Evolutionary conservation across 2,888 invertebrate species (phyloP).

Genomic region (Bombyx huttoni): DNA sequence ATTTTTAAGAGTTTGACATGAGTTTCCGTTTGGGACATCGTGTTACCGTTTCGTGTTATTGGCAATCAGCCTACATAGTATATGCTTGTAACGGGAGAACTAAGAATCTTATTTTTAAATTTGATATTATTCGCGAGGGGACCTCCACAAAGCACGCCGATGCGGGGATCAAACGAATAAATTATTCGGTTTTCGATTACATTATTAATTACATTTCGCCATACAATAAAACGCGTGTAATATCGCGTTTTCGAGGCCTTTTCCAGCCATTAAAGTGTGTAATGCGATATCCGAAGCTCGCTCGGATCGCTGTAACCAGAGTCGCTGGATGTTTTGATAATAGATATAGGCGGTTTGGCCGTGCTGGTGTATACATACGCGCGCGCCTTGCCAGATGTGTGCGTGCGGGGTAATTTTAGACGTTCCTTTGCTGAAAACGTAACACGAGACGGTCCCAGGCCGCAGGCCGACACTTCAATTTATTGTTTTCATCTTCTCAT

Average conservation of each 20-base stretch:
- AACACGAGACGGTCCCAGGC: conserved; percentile 69
- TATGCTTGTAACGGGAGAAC: conserved; percentile 54
- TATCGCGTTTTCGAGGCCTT: conserved; percentile 73
- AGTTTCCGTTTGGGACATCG: conserved; percentile 52
- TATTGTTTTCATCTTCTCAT: conserved; percentile 68
- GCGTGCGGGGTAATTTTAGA: conserved; percentile 70
- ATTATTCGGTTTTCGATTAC: conserved; percentile 61
- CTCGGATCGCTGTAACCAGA: conserved; percentile 71
- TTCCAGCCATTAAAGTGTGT: conserved; percentile 73
- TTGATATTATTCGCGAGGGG: conserved; percentile 48
- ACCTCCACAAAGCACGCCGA: conserved; percentile 35
- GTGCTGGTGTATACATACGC: conserved; percentile 50
- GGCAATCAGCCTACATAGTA: conserved; percentile 57
- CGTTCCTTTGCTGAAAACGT: conserved; percentile 72
- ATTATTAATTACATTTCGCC: conserved; percentile 70
- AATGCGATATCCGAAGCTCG: conserved; percentile 70
- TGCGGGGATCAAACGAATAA: conserved; percentile 53
- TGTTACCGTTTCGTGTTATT: conserved; percentile 49
- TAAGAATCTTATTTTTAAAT: conserved; percentile 67
- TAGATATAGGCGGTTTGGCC: conserved; percentile 58
- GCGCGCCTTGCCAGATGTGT: conserved; percentile 29
- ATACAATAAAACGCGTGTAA: conserved; percentile 71
- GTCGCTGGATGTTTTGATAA: conserved; percentile 71
- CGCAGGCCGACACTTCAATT: conserved; percentile 65
- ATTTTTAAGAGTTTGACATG: conserved; percentile 35